Conservation (phyloP, 2,797 vertebrate genomes). For the Hypotaenidia okinawae region DNA sequence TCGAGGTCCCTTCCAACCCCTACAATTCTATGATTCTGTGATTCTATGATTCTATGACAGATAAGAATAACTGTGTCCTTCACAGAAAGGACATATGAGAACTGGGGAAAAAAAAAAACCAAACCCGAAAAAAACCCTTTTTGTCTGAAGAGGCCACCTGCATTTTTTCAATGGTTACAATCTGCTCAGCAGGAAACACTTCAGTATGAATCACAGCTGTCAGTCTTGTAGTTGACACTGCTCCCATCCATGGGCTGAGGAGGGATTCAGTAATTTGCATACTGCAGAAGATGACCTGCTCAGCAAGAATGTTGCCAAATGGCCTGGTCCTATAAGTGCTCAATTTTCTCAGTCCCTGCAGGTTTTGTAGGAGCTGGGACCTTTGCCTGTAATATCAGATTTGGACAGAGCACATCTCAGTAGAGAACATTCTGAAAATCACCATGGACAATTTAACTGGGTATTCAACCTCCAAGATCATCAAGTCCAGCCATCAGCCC, state of each 20-base stretch:
- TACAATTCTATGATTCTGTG: too few relatives aligned
- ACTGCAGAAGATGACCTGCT: neutral
- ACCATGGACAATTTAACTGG: neutral
- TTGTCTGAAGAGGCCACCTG: constrained; percentile 47
- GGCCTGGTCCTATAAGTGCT: neutral
- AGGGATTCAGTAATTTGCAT: neutral
- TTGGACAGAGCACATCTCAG: neutral
- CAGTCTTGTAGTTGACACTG: neutral
- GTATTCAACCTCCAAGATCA: neutral
- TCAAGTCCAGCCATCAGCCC: too few relatives aligned
- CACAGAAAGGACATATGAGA: neutral
- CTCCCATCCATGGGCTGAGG: neutral
- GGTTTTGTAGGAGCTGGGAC: neutral
- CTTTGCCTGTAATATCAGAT: neutral
- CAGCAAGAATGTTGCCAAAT: neutral
- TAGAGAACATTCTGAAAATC: neutral
- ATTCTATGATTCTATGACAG: too few relatives aligned
- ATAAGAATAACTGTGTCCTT: neutral
- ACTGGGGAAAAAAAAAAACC: rapidly evolving
- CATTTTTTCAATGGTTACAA: constrained; percentile 21
- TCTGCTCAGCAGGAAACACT: constrained; percentile 24
- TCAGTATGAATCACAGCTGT: constrained; percentile 26
- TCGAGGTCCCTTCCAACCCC: too few relatives aligned
- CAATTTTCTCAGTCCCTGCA: neutral
- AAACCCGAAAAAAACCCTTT: neutral